Evolutionary conservation across 2,113 vertebrate genomes (phyloP), one percentile per base, ranked within the genome.

Genomic region (Paraplagusia blochii): DNA sequence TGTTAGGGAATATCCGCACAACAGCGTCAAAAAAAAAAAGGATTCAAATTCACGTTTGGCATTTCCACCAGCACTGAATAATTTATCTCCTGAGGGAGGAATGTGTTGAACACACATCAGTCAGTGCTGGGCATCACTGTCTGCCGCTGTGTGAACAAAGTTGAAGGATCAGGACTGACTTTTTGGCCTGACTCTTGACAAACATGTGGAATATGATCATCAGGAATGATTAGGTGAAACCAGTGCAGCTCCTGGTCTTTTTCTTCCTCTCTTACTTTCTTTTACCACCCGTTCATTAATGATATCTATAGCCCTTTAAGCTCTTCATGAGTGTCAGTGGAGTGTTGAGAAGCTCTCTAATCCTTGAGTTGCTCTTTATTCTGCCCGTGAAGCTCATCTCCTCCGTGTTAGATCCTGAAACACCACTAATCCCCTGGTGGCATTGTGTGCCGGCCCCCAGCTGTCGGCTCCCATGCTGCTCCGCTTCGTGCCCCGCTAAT

Each of bases 1-100:
- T 74, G 67, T 72, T 69, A 39, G 58, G 51, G 29, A 14, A 16
- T 9, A 11, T 48, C 51, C 51, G 9, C 51, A 70, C 55, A 66
- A 63, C 77, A 46, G 64, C 33, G 3, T 46, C n/a, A n/a, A 56
- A 60, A 76, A 70, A 77, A 29, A 53, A 60, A 76, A 70, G 76
- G 67, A 81, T 82, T 81, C 58, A 76, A 79, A 83, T 72, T 33
- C 40, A 53, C 36, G 50, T 81, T 86, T 79, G 77, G 69, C 69
- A 80, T 84, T 87, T 87, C 69, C 50, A 52, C 53, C 80, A 78
- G 52, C 73, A 67, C 49, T 87, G 74, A 88, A 87, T 87, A 69
- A 86, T 88, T 85, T 76, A 61, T 63, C 64, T 72, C 71, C 67
- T 51, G 69, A 70, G 74, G 61, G 44, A 64, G 63, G 53, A 65